Evolutionary conservation across 2,888 invertebrate species (phyloP), one percentile per base, ranked within the genome.

Genomic region (Ypsolopha sequella): DNA sequence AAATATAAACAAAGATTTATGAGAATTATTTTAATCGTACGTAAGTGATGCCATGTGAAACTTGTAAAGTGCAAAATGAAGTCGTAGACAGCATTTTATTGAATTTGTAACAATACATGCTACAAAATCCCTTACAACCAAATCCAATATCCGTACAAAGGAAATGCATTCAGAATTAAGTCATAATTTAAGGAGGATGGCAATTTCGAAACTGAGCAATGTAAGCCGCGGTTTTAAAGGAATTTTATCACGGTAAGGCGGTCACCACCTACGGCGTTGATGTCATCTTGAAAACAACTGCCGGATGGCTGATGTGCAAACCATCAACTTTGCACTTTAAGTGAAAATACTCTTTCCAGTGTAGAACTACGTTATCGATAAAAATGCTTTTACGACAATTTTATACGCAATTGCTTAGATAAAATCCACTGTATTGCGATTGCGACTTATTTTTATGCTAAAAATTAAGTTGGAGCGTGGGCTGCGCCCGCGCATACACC

Each of bases 121-220:
- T 51, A 43, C 55, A 51, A 61, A 65, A 68, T 71, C 77, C 76
- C 78, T 78, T 80, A 76, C 67, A 65, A 62, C 64, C 64, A 69
- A 34, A 48, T 70, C 71, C 68, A 68, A 74, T 73, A 71, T 72
- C 70, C 68, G 60, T 66, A 74, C 71, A 73, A 73, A 71, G 66
- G 70, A 50, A 43, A 72, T 64, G 63, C 66, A 68, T 73, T 67
- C 70, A 63, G 69, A 81, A 84, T 85, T 82, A 81, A 85, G 82
- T 77, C 77, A 84, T 82, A 80, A 79, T 69, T 82, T 81, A 77
- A 73, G 65, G 70, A 72, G 66, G 73, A 78, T 71, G 72, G 64
- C 61, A 66, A 69, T 77, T 80, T 76, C 73, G 75, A 75, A 80
- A 79, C 70, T 69, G 68, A 65, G 71, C 71, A 73, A 69, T 67